phyloP scores from a whole-genome alignment of 2,113 vertebrate species.

The Mus musculus region GRCm39 chr11:68129001-68129500 shows the following conservation, averaged over 20 bases:
- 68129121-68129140: rapidly evolving
- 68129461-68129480: background rate
- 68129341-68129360: background rate
- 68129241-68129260: background rate
- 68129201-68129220: background rate
- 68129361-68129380: rapidly evolving
- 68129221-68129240: background rate
- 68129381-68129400: rapidly evolving
- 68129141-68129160: rapidly evolving
- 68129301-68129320: background rate
- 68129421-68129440: background rate
- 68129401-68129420: rapidly evolving
- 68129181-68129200: background rate
- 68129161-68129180: background rate
- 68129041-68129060: background rate
- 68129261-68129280: background rate
- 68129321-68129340: too few species aligned
- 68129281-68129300: background rate
- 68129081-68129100: background rate
- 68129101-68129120: background rate
- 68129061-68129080: background rate
- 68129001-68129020: background rate
- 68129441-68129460: rapidly evolving
- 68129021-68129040: background rate
- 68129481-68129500: rapidly evolving